Evolutionary conservation across 1,140 invertebrate species (phyloP), one percentile per base, ranked within the genome.

Genomic region (Drosophila watanabei): DNA sequence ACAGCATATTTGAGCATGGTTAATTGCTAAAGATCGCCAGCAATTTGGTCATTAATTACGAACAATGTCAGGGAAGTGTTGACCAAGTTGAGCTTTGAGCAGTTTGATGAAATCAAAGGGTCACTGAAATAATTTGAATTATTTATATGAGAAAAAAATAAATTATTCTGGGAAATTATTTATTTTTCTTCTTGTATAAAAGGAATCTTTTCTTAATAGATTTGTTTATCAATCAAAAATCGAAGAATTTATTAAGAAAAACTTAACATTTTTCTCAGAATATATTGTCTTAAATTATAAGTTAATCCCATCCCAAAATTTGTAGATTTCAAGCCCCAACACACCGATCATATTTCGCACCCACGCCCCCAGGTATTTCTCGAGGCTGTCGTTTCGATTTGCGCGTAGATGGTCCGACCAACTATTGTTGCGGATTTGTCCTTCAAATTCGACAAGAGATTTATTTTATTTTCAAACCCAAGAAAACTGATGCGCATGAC

Each of bases 401-500:
- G 68, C 70, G 70, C 66, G 66, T 70, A 70, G 48, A 70, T 70
- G 63, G 54, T 32, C 78, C 46, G 75, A 78, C 10, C 35, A 54
- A 65, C 68, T 63, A 72, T 82, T 89, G 75, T 85, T 86, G 82
- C 60, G 75, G 68, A 69, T 89, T 41, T 79, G 86, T 90, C 86
- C 86, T 89, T 89, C 86, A 90, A 73, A 68, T 69, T 73, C 70
- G 69, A 63, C 33, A 63, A 68, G 52, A 80, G 58, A 80, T 52
- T 73, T 79, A 80, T 84, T 69, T 77, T 63, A 73, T 72, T 88
- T 73, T 75, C 57, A 72, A 66, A 54, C 41, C 54, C 43, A 59
- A 10, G 62, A 66, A 80, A 86, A 82, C 43, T 82, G 71, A 80
- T 73, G 76, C 79, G 75, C 81, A 85, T 90, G 86, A 90, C 86